Percentiles rank a stretch among this genome's conserved stretches.
phyloP scores from a whole-genome alignment of 2,888 invertebrate genomes.

The Dysmachus trigonus region DNA sequence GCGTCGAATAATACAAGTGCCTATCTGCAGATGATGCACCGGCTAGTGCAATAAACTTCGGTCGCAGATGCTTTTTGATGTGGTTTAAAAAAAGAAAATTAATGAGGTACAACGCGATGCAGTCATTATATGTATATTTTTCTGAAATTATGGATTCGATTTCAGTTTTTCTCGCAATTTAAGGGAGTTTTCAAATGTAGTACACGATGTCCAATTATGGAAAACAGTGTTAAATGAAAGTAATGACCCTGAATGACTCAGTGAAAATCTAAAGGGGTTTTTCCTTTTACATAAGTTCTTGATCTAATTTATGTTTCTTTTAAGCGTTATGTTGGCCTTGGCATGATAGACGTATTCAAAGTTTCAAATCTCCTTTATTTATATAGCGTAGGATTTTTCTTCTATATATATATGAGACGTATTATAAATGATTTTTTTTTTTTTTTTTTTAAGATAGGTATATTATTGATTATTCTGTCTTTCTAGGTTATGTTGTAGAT shows the following conservation, averaged over 20 bases:
- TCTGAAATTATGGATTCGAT: background rate
- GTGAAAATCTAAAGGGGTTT: background rate
- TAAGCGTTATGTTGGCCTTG: too few species aligned
- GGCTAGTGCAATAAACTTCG: background rate
- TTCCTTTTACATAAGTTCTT: background rate
- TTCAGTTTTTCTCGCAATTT: background rate
- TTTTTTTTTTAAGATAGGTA: too few species aligned
- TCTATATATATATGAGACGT: too few species aligned
- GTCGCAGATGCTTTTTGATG: background rate
- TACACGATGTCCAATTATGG: background rate
- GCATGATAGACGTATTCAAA: too few species aligned
- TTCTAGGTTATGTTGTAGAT: too few species aligned
- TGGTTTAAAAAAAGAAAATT: background rate
- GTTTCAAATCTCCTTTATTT: background rate
- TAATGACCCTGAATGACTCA: background rate
- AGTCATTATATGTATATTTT: background rate
- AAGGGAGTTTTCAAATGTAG: background rate
- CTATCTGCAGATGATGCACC: background rate
- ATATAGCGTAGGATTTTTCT: background rate
- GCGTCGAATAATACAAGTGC: background rate
- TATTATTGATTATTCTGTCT: too few species aligned
- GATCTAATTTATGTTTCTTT: background rate
- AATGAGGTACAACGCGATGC: background rate
- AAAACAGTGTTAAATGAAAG: background rate
- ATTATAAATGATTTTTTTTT: too few species aligned